A percentile compares a stretch with the other conserved stretches of the same genome.
These are phyloP conservation scores for Lomographa bimaculata DNA, from an alignment of 2,888 invertebrate genomes.

Conservation along the genomic window DNA sequence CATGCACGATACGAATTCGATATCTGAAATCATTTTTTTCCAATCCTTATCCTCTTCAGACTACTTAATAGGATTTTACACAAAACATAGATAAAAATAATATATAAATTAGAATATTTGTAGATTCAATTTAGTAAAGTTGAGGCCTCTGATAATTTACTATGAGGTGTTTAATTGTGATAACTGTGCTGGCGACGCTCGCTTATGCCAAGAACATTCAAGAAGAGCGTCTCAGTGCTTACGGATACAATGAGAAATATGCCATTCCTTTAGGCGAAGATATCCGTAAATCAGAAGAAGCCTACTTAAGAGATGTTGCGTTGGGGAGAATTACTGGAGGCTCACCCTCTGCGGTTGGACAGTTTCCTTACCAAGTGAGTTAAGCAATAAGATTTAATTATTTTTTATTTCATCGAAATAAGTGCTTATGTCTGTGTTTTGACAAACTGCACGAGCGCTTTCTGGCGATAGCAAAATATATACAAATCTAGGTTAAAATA, in stretches of 20 bases:
- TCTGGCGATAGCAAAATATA: no score
- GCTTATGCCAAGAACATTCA: slow-evolving; percentile 10
- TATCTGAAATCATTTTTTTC: no score
- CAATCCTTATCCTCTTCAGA: no score
- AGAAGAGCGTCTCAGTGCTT: slow-evolving; percentile 1
- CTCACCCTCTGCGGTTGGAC: background rate
- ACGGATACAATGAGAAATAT: slow-evolving; percentile 1
- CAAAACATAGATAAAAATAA: no score
- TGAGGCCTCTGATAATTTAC: background rate
- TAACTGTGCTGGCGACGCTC: slow-evolving; percentile 2
- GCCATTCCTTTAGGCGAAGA: slow-evolving; percentile 6
- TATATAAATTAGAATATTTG: no score
- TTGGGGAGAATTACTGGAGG: slow-evolving; percentile 8
- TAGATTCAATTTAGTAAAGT: no score
- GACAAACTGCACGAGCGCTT: no score
- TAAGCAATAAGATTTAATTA: background rate
- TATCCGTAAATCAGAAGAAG: slow-evolving; percentile 9
- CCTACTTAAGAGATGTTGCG: background rate
- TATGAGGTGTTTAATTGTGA: slow-evolving; percentile 2
- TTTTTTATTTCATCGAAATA: no score
- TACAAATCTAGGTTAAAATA: no score
- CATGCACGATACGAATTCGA: no score
- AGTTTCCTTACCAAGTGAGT: slow-evolving; percentile 13
- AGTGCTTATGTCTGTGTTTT: no score
- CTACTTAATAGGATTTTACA: no score